A percentile compares a stretch with the other conserved stretches of the same genome.
Evolutionary conservation across 2,797 vertebrate species (phyloP).

Genomic region (Brachymystax lenok): DNA sequence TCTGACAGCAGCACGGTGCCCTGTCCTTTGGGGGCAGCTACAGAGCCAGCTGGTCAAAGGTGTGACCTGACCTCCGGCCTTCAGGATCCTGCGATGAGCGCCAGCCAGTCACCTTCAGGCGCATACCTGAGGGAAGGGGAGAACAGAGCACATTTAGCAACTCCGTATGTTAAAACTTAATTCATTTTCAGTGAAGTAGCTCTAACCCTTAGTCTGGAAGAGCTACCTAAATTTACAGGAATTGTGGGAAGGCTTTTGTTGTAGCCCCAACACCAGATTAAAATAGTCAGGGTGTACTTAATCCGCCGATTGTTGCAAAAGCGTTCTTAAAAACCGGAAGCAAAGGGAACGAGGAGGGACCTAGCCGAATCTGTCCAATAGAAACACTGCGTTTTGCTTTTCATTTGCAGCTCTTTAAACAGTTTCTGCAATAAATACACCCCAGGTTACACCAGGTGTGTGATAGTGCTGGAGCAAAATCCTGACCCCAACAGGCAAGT

Average conservation of each 20-base stretch:
- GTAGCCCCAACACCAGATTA: background rate
- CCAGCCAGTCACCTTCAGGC: conserved; percentile 84
- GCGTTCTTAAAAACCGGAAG: too few species aligned
- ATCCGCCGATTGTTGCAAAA: too few species aligned
- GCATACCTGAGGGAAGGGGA: conserved; percentile 75
- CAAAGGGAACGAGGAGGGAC: too few species aligned
- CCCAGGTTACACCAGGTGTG: background rate
- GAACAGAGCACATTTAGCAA: background rate
- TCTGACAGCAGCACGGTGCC: conserved; percentile 89
- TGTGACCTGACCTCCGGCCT: conserved; percentile 89
- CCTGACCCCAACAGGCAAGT: too few species aligned
- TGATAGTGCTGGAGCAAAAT: background rate
- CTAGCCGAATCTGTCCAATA: too few species aligned
- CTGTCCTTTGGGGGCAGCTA: conserved; percentile 86
- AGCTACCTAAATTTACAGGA: background rate
- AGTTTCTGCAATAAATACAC: too few species aligned
- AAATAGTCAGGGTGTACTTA: background rate
- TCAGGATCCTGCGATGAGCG: conserved; percentile 85
- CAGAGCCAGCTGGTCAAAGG: conserved; percentile 91
- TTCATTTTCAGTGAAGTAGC: too few species aligned
- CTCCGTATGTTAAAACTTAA: background rate
- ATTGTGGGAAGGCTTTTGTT: too few species aligned
- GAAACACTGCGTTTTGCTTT: too few species aligned
- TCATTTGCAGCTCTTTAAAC: too few species aligned
- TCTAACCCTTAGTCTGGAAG: background rate